Percentiles rank a stretch among this genome's conserved stretches.
Conservation (phyloP, 1,140 invertebrate genomes). For the Heliconius melpomene region DNA sequence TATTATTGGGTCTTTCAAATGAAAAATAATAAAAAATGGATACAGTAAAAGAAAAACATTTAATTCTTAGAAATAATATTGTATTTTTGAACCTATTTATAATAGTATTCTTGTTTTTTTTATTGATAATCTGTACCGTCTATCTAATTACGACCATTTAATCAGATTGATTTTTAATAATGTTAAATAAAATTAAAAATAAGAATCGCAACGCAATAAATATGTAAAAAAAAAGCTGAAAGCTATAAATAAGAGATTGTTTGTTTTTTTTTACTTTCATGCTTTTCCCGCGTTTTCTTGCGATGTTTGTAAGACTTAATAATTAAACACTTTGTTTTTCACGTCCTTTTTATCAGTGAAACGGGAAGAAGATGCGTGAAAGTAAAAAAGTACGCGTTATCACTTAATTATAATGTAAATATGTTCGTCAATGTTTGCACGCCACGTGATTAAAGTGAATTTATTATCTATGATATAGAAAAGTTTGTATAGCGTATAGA, state of each 20-base stretch:
- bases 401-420: constrained; percentile 14
- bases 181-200: background rate
- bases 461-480: constrained; percentile 9
- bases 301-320: too few relatives aligned
- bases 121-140: too few relatives aligned
- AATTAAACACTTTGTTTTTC: too few relatives aligned
- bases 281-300: too few relatives aligned
- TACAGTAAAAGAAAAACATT: too few relatives aligned
- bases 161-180: constrained; percentile 3
- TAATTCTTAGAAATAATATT: too few relatives aligned
- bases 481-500: background rate
- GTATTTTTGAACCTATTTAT: too few relatives aligned
- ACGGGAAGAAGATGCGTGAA: too few relatives aligned
- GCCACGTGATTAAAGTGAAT: constrained; percentile 14
- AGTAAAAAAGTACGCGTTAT: background rate
- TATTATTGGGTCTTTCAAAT: too few relatives aligned
- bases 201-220: constrained; percentile 7
- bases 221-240: constrained; percentile 1
- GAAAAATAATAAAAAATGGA: too few relatives aligned
- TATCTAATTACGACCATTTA: background rate
- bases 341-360: too few relatives aligned
- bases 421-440: constrained; percentile 20
- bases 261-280: background rate
- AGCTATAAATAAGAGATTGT: background rate
- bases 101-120: too few relatives aligned